These are phyloP conservation scores for Pogonognathellus flavescens DNA, from an alignment of 1,140 invertebrate species.

Conservation along the genomic window DNA sequence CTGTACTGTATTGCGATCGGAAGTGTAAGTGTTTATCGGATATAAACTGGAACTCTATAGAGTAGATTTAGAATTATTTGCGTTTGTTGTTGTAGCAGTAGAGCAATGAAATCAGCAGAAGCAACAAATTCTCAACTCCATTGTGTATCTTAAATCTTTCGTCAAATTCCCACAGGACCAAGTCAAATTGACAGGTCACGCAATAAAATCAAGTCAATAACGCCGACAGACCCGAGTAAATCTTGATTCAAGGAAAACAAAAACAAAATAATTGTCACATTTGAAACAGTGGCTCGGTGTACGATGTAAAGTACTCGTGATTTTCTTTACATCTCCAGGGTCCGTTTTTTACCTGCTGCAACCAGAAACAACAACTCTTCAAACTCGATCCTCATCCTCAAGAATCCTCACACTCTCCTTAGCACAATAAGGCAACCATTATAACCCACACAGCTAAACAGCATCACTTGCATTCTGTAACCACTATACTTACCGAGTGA, in stretches of 20 bases:
- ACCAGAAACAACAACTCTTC: background rate
- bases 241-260: background rate
- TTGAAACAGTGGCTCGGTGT: conserved; percentile 17
- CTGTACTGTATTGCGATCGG: background rate
- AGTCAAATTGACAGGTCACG: background rate
- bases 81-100: too few species aligned
- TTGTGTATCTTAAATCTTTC: background rate
- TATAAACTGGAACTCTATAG: too few species aligned
- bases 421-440: too few species aligned
- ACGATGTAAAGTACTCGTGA: conserved; percentile 13
- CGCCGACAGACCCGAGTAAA: background rate
- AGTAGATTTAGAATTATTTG: too few species aligned
- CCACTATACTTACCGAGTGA: too few species aligned
- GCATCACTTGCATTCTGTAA: too few species aligned
- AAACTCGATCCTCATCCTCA: too few species aligned
- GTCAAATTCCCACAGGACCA: background rate
- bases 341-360: background rate
- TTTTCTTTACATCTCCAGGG: conserved; percentile 2
- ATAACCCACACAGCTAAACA: too few species aligned
- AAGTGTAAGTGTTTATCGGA: background rate
- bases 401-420: too few species aligned
- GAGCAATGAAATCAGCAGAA: background rate
- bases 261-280: conserved; percentile 7
- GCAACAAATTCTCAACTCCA: background rate
- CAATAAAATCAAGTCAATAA: conserved; percentile 18